Base-by-base conservation (phyloP, 1,140 invertebrate species). In the Mycetomoellerius zeteki region DNA sequence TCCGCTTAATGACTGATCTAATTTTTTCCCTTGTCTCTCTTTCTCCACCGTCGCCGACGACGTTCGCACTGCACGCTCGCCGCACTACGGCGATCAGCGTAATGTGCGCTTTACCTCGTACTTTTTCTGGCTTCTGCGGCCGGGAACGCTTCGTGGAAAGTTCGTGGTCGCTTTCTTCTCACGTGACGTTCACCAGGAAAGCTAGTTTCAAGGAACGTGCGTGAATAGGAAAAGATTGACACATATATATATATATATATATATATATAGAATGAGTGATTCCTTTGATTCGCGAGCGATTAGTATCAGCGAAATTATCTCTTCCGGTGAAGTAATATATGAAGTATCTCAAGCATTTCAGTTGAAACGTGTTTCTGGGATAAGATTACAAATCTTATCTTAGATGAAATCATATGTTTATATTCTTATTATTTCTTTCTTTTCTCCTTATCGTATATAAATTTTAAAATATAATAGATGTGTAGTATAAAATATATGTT, bases 1-100 rank as follows among this genome's bases (percentile, higher is more conserved):
- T 92, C 90, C 92, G 92, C 94, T 94, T 95, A 95, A 95, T 95
- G 93, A 95, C 94, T 93, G 94, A 95, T 95, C 94, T 94, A 94
- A 95, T 95, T 95, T 94, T 94, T 93, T 90, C 86, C 89, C 88
- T 88, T 60, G 71, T 85, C 76, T 88, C 87, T 88, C 87, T 84
- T 73, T 84, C 80, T 73, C 80, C 69, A 75, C 19, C 69, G 80
- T 43, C 54, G 80, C 37, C 69, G 54, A 7, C 65, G 47, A 85
- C 91, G 75, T 88, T 80, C 69, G 81, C 65, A 33, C 54, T 65
- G 21, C 30, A 60, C 76, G 50, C 16, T 50, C 47, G 47, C 64
- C 37, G 33, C 33, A 72, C 65, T 27, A 52, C 27, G 6, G 16
- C 73, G 54, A 60, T 60, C 80, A 21, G 37, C 27, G 37, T 65